phyloP scores from a whole-genome alignment of 2,888 invertebrate species.

The Beris morrisii region DNA sequence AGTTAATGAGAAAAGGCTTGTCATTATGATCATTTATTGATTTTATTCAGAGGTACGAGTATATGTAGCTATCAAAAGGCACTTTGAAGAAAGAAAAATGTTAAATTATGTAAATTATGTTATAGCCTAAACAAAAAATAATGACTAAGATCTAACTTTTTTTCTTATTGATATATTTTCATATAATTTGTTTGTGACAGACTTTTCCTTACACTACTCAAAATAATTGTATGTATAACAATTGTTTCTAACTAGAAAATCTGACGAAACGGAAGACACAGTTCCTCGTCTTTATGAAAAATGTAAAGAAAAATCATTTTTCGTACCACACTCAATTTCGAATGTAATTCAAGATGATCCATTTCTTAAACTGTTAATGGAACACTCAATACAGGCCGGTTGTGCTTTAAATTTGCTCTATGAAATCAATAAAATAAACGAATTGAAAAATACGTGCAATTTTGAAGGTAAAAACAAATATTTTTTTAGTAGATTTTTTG shows the following conservation, averaged over 20 bases:
- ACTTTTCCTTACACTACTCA: too few relatives aligned
- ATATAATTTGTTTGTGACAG: too few relatives aligned
- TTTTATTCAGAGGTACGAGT: too few relatives aligned
- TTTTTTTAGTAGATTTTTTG: slow-evolving; percentile 2
- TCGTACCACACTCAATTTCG: slow-evolving; percentile 43
- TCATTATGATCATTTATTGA: too few relatives aligned
- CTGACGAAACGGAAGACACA: slow-evolving; percentile 40
- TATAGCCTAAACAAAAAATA: too few relatives aligned
- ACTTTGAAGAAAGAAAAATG: too few relatives aligned
- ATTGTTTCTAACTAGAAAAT: slow-evolving; percentile 15
- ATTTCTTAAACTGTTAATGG: slow-evolving; percentile 47
- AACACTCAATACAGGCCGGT: slow-evolving; percentile 50
- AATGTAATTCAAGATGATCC: slow-evolving; percentile 44
- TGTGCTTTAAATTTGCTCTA: slow-evolving; percentile 50
- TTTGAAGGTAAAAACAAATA: slow-evolving; percentile 40
- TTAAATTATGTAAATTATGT: too few relatives aligned
- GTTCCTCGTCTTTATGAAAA: slow-evolving; percentile 44
- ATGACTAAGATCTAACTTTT: too few relatives aligned
- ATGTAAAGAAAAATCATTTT: slow-evolving; percentile 45
- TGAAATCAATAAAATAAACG: slow-evolving; percentile 48
- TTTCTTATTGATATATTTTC: too few relatives aligned
- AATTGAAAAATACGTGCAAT: slow-evolving; percentile 45
- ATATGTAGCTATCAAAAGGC: too few relatives aligned
- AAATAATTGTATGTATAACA: background rate
- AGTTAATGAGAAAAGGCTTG: too few relatives aligned